A percentile compares a stretch with the other conserved stretches of the same genome.
These are phyloP conservation scores for Athene noctua DNA, from an alignment of 2,113 vertebrate genomes.

Conservation along the genomic window DNA sequence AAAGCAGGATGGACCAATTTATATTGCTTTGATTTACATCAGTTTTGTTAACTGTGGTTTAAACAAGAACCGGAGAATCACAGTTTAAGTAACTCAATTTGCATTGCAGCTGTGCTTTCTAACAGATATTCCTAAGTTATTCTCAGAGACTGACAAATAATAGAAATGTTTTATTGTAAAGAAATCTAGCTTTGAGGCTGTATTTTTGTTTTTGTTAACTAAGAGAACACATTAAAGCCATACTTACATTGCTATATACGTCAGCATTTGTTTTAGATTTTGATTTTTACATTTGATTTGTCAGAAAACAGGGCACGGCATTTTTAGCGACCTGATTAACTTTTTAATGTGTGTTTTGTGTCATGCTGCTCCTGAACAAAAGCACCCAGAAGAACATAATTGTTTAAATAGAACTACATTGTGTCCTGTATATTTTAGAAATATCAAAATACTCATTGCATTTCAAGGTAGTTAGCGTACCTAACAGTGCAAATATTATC, in stretches of 20 bases:
- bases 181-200: background rate
- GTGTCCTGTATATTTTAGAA: background rate
- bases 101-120: background rate
- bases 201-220: background rate
- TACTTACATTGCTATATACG: background rate
- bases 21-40: background rate
- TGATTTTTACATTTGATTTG: background rate
- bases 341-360: background rate
- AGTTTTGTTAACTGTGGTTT: slow-evolving; percentile 6
- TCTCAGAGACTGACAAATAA: background rate
- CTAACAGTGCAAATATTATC: background rate
- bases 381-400: background rate
- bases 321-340: background rate
- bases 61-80: background rate
- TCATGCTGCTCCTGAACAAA: background rate
- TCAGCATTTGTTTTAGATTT: background rate
- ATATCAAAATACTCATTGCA: background rate
- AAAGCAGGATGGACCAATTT: background rate
- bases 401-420: background rate
- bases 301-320: background rate
- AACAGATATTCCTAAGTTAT: background rate
- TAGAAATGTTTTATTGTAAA: background rate
- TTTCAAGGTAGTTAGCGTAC: background rate
- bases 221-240: background rate
- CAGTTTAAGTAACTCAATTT: background rate